Evolutionary conservation across 2,888 invertebrate genomes (phyloP).

Genomic region (Oligia latruncula): DNA sequence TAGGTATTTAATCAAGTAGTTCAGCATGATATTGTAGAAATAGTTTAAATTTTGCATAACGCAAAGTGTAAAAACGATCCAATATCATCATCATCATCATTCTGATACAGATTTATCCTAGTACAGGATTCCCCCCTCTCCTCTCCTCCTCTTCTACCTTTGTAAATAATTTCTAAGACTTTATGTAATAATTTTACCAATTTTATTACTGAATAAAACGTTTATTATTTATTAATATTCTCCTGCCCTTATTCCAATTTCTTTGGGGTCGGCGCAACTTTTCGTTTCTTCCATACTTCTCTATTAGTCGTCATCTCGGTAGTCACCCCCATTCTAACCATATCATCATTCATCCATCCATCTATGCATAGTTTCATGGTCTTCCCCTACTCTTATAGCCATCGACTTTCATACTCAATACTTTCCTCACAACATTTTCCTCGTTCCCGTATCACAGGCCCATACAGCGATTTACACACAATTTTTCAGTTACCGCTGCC

Average conservation of each 20-base stretch:
- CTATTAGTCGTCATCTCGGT: not conserved
- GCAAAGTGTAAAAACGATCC: not conserved
- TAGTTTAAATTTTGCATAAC: not conserved
- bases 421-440: not conserved
- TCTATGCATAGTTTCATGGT: not conserved
- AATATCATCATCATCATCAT: not conserved
- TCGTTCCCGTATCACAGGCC: not conserved
- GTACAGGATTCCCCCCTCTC: too few relatives aligned
- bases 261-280: not conserved
- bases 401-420: not conserved
- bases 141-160: too few relatives aligned
- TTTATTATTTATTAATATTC: too few relatives aligned
- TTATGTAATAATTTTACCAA: too few relatives aligned
- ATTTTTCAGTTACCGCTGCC: not conserved
- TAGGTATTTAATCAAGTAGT: not conserved
- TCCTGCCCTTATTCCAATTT: not conserved
- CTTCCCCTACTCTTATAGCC: not conserved
- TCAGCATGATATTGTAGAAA: constrained; percentile 11
- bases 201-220: too few relatives aligned
- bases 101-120: too few relatives aligned
- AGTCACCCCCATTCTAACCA: not conserved
- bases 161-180: too few relatives aligned
- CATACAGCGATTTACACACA: not conserved
- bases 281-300: not conserved
- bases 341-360: not conserved